Percentiles rank a stretch among this genome's conserved stretches.
phyloP scores from a whole-genome alignment of 2,113 vertebrate genomes.

The Periophthalmodon schlosseri region DNA sequence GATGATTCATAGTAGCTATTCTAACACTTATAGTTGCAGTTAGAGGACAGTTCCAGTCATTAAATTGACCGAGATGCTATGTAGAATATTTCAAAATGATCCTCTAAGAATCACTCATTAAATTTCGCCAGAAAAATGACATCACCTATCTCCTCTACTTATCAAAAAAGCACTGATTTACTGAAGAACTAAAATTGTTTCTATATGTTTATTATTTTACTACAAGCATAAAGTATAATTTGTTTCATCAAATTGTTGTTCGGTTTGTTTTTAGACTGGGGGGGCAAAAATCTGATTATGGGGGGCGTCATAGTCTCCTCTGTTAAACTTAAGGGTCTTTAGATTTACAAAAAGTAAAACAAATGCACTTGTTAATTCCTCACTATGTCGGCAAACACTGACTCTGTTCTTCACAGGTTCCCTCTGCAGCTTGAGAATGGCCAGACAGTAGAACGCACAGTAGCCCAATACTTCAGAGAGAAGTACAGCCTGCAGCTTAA shows the following conservation, averaged over 20 bases:
- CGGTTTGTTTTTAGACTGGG: too few species aligned
- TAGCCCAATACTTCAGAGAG: constrained; percentile 99
- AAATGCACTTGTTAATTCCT: background rate
- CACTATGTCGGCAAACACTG: background rate
- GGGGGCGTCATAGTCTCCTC: too few species aligned
- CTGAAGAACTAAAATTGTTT: too few species aligned
- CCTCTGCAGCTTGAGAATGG: constrained; percentile 97
- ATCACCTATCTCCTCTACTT: too few species aligned
- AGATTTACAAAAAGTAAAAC: too few species aligned
- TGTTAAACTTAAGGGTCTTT: too few species aligned
- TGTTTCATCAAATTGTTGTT: too few species aligned
- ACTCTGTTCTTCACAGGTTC: constrained; percentile 80
- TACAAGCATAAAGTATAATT: too few species aligned
- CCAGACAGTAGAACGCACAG: constrained; percentile 98
- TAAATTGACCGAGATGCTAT: background rate
- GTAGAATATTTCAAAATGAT: background rate
- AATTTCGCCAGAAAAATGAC: background rate
- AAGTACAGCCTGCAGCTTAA: constrained; percentile 98
- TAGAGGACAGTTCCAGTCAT: background rate
- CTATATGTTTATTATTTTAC: too few species aligned
- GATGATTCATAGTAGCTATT: background rate
- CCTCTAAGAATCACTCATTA: background rate
- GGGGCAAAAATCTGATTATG: too few species aligned
- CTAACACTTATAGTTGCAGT: background rate
- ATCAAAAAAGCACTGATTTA: too few species aligned